phyloP scores from a whole-genome alignment of 2,113 vertebrate genomes.

The Hippoglossus stenolepis region DNA sequence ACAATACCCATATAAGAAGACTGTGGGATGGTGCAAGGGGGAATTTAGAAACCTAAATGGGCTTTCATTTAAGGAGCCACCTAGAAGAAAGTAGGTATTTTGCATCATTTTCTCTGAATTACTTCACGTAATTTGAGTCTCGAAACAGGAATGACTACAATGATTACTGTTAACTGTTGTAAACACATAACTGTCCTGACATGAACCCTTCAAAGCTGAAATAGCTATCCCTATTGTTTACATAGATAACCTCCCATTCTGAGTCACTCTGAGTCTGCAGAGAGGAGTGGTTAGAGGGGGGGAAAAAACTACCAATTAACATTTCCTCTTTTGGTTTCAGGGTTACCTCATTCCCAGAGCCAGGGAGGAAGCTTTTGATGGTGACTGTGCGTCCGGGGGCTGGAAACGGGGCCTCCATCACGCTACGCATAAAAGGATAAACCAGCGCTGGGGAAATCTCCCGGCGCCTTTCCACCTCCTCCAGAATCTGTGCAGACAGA shows the following conservation, averaged over 20 bases:
- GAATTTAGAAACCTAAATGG: neutral
- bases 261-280: conserved; percentile 47
- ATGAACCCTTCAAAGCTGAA: conserved; percentile 21
- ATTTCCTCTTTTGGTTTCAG: conserved; percentile 54
- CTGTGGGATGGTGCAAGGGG: neutral
- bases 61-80: neutral
- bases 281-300: conserved; percentile 32
- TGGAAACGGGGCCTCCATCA: conserved; percentile 98
- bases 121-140: neutral
- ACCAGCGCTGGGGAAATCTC: conserved; percentile 94
- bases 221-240: conserved; percentile 26
- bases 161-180: conserved; percentile 5
- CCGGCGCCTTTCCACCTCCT: conserved; percentile 94
- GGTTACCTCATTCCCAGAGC: conserved; percentile 91
- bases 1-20: neutral
- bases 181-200: conserved; percentile 7
- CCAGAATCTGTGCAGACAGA: conserved; percentile 87
- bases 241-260: conserved; percentile 35
- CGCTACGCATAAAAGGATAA: conserved; percentile 94
- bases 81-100: neutral
- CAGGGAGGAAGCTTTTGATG: conserved; percentile 95
- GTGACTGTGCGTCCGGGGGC: conserved; percentile 94
- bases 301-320: conserved; percentile 50
- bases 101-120: neutral
- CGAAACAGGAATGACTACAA: neutral